phyloP scores from a whole-genome alignment of 2,888 invertebrate species.

The Cephus sareptanus region DNA sequence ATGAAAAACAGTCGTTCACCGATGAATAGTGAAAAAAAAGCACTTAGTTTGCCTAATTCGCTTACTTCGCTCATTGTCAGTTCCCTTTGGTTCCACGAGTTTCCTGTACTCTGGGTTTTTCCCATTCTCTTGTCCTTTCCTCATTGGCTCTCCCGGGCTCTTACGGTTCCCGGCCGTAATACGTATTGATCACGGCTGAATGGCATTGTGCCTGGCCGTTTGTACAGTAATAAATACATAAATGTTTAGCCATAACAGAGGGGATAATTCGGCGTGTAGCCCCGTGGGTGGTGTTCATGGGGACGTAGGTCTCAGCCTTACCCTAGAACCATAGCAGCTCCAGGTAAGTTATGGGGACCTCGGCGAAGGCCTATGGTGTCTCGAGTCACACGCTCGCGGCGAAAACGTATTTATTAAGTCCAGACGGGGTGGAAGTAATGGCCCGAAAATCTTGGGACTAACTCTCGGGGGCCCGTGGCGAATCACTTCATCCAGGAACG shows the following conservation, averaged over 20 bases:
- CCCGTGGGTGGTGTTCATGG: slow-evolving; percentile 31
- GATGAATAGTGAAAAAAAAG: too few species aligned
- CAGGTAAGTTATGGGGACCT: slow-evolving; percentile 30
- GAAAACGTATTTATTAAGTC: slow-evolving; percentile 33
- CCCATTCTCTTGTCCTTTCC: slow-evolving; percentile 14
- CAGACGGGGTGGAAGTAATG: slow-evolving; percentile 10
- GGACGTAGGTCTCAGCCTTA: background rate
- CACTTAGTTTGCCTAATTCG: too few species aligned
- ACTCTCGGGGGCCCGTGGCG: slow-evolving; percentile 31
- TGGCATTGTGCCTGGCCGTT: slow-evolving; percentile 44
- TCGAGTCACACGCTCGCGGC: slow-evolving; percentile 27
- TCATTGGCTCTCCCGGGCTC: slow-evolving; percentile 10
- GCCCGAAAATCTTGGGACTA: slow-evolving; percentile 8
- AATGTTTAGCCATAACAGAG: slow-evolving; percentile 51
- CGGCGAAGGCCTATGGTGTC: slow-evolving; percentile 8
- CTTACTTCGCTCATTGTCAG: too few species aligned
- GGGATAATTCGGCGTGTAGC: slow-evolving; percentile 48
- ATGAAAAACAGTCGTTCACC: too few species aligned
- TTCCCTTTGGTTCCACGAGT: too few species aligned
- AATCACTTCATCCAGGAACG: slow-evolving; percentile 40
- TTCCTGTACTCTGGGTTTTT: background rate
- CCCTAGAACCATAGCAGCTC: background rate
- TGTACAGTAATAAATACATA: slow-evolving; percentile 55
- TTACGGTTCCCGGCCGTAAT: slow-evolving; percentile 30
- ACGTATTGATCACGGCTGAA: slow-evolving; percentile 44